Percentiles rank a stretch among this genome's conserved stretches.
These are phyloP conservation scores for Spinus pinus DNA, from an alignment of 2,797 vertebrate species.

Conservation along the genomic window DNA sequence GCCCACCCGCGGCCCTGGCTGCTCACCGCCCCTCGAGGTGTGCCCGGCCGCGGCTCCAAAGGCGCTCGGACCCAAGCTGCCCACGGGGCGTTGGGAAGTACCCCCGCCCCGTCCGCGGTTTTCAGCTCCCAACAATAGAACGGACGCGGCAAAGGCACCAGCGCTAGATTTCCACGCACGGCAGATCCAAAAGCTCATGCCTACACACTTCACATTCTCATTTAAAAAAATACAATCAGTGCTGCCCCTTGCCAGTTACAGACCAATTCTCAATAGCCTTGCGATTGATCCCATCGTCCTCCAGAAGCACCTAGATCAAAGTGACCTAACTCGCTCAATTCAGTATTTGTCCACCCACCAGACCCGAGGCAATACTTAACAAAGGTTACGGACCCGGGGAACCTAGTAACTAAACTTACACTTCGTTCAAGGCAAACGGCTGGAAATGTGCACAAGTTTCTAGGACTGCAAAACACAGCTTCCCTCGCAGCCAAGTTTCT, in stretches of 20 bases:
- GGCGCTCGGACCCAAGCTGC: not conserved
- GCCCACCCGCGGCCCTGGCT: not conserved
- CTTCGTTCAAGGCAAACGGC: not conserved
- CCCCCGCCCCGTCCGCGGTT: rapidly evolving
- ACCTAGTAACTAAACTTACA: not conserved
- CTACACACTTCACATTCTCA: rapidly evolving
- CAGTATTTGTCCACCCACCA: not conserved
- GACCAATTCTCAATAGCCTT: not conserved
- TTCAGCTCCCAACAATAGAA: not conserved
- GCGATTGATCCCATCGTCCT: rapidly evolving
- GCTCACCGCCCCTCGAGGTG: not conserved
- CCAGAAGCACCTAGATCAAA: not conserved
- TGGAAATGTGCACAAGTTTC: not conserved
- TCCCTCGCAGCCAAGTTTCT: not conserved
- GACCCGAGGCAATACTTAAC: rapidly evolving
- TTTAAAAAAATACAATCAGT: rapidly evolving
- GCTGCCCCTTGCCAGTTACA: too few relatives aligned
- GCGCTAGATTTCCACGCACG: rapidly evolving
- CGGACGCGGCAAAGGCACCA: rapidly evolving
- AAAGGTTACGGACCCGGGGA: not conserved
- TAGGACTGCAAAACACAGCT: not conserved
- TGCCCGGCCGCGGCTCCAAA: not conserved
- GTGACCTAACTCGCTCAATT: rapidly evolving
- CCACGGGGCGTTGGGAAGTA: too few relatives aligned
- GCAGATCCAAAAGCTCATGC: not conserved